Evolutionary conservation across 2,113 vertebrate species (phyloP), one percentile per base, ranked within the genome.

Genomic region (Pterophyllum scalare): DNA sequence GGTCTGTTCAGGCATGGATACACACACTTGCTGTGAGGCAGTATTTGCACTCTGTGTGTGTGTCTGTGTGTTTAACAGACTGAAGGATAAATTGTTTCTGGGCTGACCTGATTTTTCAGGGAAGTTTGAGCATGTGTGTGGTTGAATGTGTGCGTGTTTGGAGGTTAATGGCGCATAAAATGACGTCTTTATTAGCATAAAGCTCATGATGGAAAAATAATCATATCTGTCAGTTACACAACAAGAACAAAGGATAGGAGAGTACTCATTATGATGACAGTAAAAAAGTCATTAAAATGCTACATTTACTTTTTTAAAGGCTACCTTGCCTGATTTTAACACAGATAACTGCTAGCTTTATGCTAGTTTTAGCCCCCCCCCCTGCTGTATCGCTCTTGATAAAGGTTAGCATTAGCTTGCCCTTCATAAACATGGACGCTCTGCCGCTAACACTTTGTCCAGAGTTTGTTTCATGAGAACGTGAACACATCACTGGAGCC

Each of bases 141-240:
- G 26, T 20, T 54, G 67, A 52, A 54, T 61, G 38, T 57, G 82
- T 62, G 43, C 28, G 35, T 40, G 60, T 76, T n/a, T 28, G 24
- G 54, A 49, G 72, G 33, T 88, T 94, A 94, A 94, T 93, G 92
- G 83, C 4, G 80, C 89, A 15, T 92, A 79, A 92, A 91, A 94
- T 89, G 0, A 84, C 67, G 92, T 65, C 84, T 91, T 92, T 81
- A 93, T 93, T 92, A 87, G 86, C 89, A 82, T 78, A 86, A 80
- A 92, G 64, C 86, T 81, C 87, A 89, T 77, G 83, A 90, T 35
- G 83, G 79, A 75, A 76, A 87, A 90, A 90, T 92, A 84, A 90
- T 87, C 54, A 52, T 67, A 90, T 89, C 86, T 82, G 90, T 93
- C 93, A 88, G 83, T 84, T 82, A 80, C 61, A 83, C 40, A 80